These are phyloP conservation scores for Coregonus ussuriensis DNA, from an alignment of 2,797 vertebrate genomes.

Conservation along the genomic window DNA sequence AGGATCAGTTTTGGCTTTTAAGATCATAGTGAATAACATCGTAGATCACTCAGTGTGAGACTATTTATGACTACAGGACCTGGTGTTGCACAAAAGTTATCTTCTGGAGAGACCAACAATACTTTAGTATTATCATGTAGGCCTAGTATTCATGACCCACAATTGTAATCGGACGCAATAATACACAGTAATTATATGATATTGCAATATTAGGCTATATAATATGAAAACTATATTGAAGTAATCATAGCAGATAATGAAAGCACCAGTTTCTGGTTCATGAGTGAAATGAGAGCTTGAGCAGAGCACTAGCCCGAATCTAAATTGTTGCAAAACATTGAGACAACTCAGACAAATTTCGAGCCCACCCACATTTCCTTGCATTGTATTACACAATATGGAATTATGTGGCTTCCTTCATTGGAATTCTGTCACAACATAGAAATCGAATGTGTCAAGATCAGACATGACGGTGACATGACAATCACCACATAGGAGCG, in stretches of 20 bases:
- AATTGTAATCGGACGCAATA: background rate
- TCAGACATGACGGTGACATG: background rate
- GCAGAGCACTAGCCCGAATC: background rate
- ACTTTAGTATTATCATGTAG: background rate
- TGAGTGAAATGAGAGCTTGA: background rate
- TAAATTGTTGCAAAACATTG: background rate
- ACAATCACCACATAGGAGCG: background rate
- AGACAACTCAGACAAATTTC: background rate
- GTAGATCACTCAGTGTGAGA: background rate
- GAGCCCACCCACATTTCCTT: background rate
- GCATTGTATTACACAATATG: background rate
- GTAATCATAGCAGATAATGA: background rate
- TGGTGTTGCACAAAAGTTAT: too few species aligned
- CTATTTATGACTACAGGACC: background rate
- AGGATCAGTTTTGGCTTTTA: too few species aligned
- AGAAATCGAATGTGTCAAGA: background rate
- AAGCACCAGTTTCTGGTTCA: background rate
- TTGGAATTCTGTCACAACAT: background rate
- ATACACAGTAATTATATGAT: background rate
- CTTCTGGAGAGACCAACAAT: too few species aligned
- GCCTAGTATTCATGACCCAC: background rate
- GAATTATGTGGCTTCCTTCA: background rate
- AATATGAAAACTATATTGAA: background rate
- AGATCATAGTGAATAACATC: background rate
- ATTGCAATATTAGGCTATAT: too few species aligned